Base-by-base conservation (phyloP, 2,888 invertebrate genomes). In the Epirrhoe alternata region DNA sequence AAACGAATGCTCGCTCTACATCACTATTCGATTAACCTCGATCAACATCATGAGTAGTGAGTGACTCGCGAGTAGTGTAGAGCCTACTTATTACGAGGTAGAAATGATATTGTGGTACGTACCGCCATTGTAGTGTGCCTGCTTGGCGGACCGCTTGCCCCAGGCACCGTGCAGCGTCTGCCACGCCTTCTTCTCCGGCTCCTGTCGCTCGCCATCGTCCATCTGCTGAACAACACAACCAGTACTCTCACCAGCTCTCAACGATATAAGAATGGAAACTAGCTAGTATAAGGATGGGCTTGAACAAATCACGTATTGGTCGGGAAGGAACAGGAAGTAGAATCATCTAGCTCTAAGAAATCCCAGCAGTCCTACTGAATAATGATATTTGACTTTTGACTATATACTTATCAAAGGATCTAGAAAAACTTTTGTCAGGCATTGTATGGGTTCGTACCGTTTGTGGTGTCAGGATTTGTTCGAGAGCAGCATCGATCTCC, bases 101-200 rank as follows among this genome's bases (percentile, higher is more conserved):
- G 16, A 6, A 16, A 14, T 14, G 14, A 6, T 47, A n/a, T 5
- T n/a, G 42, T 7, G 5, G 10, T 30, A 68, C 67, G 67, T 84
- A 92, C 92, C 92, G 73, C 82, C 84, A 77, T 88, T 89, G 77
- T 80, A 87, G 47, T 83, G 87, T 1, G 79, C 66, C 61, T 85
- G 87, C 71, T 90, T 90, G 75, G 94, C 94, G 5, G 95, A 94
- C 64, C 96, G 92, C 87, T 96, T 96, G 77, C 96, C 96, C 96
- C 96, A 96, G 16, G 95, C 95, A n/a, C 94, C 95, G 81, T 95
- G 95, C 82, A 96, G 94, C 52, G 95, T 94, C 60, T 94, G 95
- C 96, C 96, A 96, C 56, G 94, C 95, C 65, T 95, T 93, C 86
- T 96, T 96, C 74, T 95, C 92, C 0, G 90, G 89, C 0, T 90